Base-by-base conservation (phyloP, 2,888 invertebrate species). In the Monoplex corrugatus region DNA sequence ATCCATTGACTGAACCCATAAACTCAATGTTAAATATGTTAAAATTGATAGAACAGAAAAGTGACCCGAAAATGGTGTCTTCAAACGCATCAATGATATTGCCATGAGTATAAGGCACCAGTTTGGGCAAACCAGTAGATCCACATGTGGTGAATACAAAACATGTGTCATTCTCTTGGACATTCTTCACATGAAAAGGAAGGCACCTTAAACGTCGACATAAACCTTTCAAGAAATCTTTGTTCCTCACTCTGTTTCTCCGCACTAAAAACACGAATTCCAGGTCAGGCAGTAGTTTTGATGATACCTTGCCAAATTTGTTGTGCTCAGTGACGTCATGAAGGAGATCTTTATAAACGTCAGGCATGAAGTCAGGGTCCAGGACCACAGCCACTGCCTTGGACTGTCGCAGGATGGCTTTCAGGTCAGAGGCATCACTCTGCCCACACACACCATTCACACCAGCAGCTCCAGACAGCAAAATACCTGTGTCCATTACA, bases 401-500 rank as follows among this genome's bases (percentile, higher is more conserved):
- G 0, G 86, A 86, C 68, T 68, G 38, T 3, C 68, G 43, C 23
- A 86, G 40, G 13, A 19, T 68, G 40, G 35, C n/a, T n/a, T 57
- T 19, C 10, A 86, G 63, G 44, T 86, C 86, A 5, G 86, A 86
- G 38, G 35, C 86, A 44, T 86, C 86, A 3, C 23, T 57, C 86
- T 40, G 86, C 72, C 44, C 44, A 44, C 83, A 83, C 45, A 83
- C 28, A 6, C 45, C 83, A 32, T 43, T 38, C 28, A 83, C 83
- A 8, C 44, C 16, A 16, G 83, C 44, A 5, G 83, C 83, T 83
- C 83, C 83, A 35, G 44, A 43, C 83, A 83, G n/a, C n/a, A 83
- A 23, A 32, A 83, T 44, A 28, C 44, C 44, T 23, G 45, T 5
- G 10, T 83, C 83, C 83, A 83, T 45, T 16, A 83, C 83, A 28